A percentile compares a stretch with the other conserved stretches of the same genome.
phyloP scores from a whole-genome alignment of 2,797 vertebrate species.

The Rhyacichthys aspro region DNA sequence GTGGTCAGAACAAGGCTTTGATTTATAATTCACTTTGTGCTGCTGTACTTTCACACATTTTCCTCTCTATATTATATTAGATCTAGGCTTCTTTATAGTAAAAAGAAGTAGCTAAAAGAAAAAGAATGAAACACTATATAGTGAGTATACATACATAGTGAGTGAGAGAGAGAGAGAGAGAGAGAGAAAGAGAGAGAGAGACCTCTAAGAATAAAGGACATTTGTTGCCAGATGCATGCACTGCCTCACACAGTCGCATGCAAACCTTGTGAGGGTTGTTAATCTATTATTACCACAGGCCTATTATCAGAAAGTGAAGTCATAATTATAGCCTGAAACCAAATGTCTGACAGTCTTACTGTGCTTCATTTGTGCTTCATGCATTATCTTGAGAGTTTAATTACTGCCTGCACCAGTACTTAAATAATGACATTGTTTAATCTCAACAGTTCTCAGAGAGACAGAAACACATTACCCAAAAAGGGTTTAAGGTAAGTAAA shows the following conservation, averaged over 20 bases:
- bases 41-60: neutral
- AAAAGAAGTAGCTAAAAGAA: conserved; percentile 1
- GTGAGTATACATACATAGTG: no score
- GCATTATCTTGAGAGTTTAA: conserved; percentile 54
- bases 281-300: conserved; percentile 54
- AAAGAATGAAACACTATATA: neutral
- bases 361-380: conserved; percentile 54
- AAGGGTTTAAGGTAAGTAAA: conserved; percentile 90
- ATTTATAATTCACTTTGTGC: conserved; percentile 8
- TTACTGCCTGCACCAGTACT: conserved; percentile 45
- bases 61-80: neutral
- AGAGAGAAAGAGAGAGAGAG: neutral
- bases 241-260: neutral
- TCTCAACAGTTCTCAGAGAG: conserved; percentile 85
- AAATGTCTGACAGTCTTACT: conserved; percentile 47
- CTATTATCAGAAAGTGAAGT: conserved; percentile 68
- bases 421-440: conserved; percentile 63
- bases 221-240: conserved; percentile 3
- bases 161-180: neutral
- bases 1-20: neutral
- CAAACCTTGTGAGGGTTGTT: conserved; percentile 5
- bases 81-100: neutral
- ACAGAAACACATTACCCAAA: conserved; percentile 95
- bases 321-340: conserved; percentile 68
- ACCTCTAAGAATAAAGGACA: neutral